Base-by-base conservation (phyloP, 1,140 invertebrate species). In the Meloidogyne hapla region DNA sequence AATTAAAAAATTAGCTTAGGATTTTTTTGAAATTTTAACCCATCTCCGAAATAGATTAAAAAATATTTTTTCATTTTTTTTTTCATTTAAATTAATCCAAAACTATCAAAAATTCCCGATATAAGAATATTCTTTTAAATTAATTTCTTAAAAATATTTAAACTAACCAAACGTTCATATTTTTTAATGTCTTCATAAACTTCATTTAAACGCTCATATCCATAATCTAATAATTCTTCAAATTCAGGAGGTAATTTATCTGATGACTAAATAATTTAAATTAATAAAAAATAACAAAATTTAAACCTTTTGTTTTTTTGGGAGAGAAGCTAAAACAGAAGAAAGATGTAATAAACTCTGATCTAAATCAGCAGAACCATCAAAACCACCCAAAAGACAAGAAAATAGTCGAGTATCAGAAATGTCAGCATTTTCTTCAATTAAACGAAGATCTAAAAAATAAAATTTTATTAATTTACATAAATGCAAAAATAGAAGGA, bases 351-450 rank as follows among this genome's bases (percentile, higher is more conserved):
- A 38, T 26, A 73, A 61, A 33, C 71, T 73, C 5, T 73, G 71
- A 18, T 73, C 71, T 1, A 64, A 64, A 64, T 73, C 56, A 23
- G 70, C 21, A 18, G 48, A 23, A 6, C 64, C 71, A 73, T 21
- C n/a, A 23, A 18, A 10, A 2, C 56, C 38, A n/a, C 64, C 71
- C 15, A 73, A 12, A 15, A 73, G n/a, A 73, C 71, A 73, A 12
- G 71, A 73, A 64, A 73, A 73, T 18, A 73, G 26, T 21, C 64
- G 42, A 23, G 42, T 18, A 40, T 73, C 56, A 15, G 71, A 42
- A 18, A 73, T 38, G 25, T 73, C 71, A 1, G 56, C 71, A 64
- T 73, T 73, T n/a, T 73, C 71, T 65, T 73, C 71, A 15, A 73
- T 2, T 23, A 73, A 10, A 5, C 71, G 56, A 64, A 73, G 71